Evolutionary conservation across 2,888 invertebrate genomes (phyloP).

Genomic region (Taphrorychus bicolor): DNA sequence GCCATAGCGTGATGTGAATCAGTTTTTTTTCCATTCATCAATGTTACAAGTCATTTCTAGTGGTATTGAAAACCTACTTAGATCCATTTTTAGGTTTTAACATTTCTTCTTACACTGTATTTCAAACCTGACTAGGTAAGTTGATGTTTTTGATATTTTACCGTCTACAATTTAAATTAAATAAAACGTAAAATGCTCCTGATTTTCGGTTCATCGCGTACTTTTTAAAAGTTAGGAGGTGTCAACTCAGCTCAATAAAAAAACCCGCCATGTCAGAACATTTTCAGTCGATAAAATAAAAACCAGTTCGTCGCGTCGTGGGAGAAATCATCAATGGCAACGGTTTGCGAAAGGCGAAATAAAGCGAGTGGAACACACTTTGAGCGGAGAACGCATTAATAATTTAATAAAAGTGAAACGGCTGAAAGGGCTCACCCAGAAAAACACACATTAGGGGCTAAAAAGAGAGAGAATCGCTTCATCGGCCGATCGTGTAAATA

Average conservation of each 20-base stretch:
- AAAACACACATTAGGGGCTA: slow-evolving; percentile 33
- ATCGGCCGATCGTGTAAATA: slow-evolving; percentile 22
- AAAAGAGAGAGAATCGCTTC: slow-evolving; percentile 20
- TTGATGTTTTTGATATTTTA: no score
- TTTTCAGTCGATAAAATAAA: neutral
- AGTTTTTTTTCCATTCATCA: no score
- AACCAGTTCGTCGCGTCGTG: slow-evolving; percentile 3
- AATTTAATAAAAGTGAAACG: slow-evolving; percentile 38
- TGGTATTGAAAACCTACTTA: no score
- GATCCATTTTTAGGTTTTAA: no score
- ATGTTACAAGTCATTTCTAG: no score
- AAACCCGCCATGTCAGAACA: neutral
- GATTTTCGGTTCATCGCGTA: no score
- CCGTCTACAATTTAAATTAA: no score
- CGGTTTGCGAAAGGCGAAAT: slow-evolving; percentile 16
- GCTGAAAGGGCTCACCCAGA: slow-evolving; percentile 25
- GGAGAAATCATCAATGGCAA: slow-evolving; percentile 19
- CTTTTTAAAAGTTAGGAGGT: neutral
- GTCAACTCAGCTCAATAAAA: neutral
- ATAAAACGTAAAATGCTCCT: no score
- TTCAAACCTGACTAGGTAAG: no score
- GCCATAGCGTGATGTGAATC: no score
- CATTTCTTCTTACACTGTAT: no score
- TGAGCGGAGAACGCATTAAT: slow-evolving; percentile 29
- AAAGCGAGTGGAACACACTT: slow-evolving; percentile 25